Evolutionary conservation across 2,797 vertebrate genomes (phyloP).

Genomic region (Phrynocephalus guinanensis): DNA sequence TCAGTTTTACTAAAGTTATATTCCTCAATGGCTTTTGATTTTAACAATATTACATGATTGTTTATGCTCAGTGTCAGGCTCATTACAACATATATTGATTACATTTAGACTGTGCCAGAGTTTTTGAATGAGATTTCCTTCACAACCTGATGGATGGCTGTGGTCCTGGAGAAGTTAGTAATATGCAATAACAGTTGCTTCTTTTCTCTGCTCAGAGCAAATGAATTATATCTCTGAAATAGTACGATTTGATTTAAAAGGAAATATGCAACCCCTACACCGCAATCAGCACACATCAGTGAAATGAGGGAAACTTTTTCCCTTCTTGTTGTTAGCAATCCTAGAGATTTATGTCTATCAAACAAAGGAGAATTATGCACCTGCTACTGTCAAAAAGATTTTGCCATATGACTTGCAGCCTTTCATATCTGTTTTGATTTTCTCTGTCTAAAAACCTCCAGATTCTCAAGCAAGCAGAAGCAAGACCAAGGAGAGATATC

Average conservation of each 20-base stretch:
- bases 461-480: background rate
- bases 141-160: slow-evolving; percentile 14
- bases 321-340: background rate
- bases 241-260: slow-evolving; percentile 29
- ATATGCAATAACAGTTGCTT: slow-evolving; percentile 4
- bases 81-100: slow-evolving; percentile 33
- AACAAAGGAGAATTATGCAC: slow-evolving; percentile 16
- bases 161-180: slow-evolving; percentile 14
- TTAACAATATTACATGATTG: slow-evolving; percentile 34
- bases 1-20: slow-evolving; percentile 2
- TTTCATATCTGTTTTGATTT: background rate
- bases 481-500: background rate
- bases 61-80: slow-evolving; percentile 28
- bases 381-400: slow-evolving; percentile 8
- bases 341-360: slow-evolving; percentile 15
- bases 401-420: background rate
- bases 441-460: background rate
- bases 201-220: slow-evolving; percentile 21
- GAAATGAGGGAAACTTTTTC: background rate
- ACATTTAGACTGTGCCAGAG: slow-evolving; percentile 1
- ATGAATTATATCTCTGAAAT: slow-evolving; percentile 31
- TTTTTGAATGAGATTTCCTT: slow-evolving; percentile 26
- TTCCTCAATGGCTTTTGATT: slow-evolving; percentile 19
- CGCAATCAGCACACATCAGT: slow-evolving; percentile 26
- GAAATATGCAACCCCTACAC: slow-evolving; percentile 14